These are phyloP conservation scores for Masticophis lateralis DNA, from an alignment of 2,797 vertebrate genomes.

Conservation along the genomic window DNA sequence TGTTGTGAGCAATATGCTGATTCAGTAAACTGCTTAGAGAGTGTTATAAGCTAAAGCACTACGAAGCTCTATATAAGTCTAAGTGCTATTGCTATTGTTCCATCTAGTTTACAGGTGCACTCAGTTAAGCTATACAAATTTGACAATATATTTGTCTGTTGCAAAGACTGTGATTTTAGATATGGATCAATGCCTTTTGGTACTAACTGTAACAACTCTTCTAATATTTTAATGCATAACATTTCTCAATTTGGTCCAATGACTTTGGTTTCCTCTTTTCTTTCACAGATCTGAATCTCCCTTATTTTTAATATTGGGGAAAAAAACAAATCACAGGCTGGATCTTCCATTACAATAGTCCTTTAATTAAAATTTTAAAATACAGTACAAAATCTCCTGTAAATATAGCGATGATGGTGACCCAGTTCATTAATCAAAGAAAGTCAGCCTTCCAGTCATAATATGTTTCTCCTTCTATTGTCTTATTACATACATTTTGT, in stretches of 20 bases:
- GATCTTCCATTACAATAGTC: neutral
- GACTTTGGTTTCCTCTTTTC: neutral
- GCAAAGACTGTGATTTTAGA: neutral
- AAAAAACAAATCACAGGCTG: neutral
- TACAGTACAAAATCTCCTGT: neutral
- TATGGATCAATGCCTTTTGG: neutral
- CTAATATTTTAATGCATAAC: neutral
- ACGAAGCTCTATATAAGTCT: neutral
- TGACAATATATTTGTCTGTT: neutral
- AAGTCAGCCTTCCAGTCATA: neutral
- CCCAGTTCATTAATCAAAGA: neutral
- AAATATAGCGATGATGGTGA: neutral
- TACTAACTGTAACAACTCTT: neutral
- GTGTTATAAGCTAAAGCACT: neutral
- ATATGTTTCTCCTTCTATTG: constrained; percentile 5
- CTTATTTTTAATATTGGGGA: neutral
- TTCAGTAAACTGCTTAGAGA: neutral
- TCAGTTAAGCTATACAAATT: neutral
- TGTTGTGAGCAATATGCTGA: neutral
- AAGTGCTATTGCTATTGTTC: neutral
- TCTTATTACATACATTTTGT: neutral
- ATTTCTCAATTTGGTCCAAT: neutral
- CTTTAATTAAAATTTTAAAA: neutral
- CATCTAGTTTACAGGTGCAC: neutral
- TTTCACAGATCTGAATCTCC: neutral